Evolutionary conservation across 2,797 vertebrate species (phyloP).

Genomic region (Sparidentex hasta): DNA sequence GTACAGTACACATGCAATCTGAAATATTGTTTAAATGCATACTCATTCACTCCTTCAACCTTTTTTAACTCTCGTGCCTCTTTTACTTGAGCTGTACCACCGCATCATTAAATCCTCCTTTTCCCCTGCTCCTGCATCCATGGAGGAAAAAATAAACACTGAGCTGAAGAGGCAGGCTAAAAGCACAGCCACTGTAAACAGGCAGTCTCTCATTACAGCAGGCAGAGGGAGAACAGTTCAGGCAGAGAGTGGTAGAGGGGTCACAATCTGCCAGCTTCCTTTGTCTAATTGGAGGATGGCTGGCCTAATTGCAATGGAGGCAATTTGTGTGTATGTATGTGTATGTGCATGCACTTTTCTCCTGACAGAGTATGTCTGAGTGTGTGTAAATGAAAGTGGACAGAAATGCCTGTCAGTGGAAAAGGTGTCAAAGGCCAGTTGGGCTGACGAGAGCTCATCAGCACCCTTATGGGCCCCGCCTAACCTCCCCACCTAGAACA

Average conservation of each 20-base stretch:
- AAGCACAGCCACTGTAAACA: constrained; percentile 76
- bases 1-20: neutral
- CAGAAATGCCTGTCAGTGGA: constrained; percentile 36
- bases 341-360: neutral
- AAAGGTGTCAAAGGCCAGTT: constrained; percentile 55
- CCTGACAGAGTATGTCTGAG: neutral
- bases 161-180: constrained; percentile 57
- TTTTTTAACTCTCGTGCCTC: constrained; percentile 26
- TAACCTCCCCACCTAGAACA: constrained; percentile 42
- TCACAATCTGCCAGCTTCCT: constrained; percentile 79
- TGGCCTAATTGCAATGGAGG: constrained; percentile 75
- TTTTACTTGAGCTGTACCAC: constrained; percentile 38
- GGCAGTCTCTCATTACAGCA: constrained; percentile 75
- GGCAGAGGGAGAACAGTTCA: constrained; percentile 67
- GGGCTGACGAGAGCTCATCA: constrained; percentile 48
- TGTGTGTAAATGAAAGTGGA: constrained; percentile 12
- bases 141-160: constrained; percentile 40
- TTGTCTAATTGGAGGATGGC: constrained; percentile 80
- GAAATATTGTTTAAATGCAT: constrained; percentile 14
- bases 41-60: constrained; percentile 34
- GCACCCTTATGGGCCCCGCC: constrained; percentile 32
- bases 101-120: constrained; percentile 67
- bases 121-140: constrained; percentile 35
- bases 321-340: constrained; percentile 22
- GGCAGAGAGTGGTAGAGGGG: constrained; percentile 71